Evolutionary conservation across 2,113 vertebrate species (phyloP), one percentile per base, ranked within the genome.

Genomic region (Ochotona princeps): DNA sequence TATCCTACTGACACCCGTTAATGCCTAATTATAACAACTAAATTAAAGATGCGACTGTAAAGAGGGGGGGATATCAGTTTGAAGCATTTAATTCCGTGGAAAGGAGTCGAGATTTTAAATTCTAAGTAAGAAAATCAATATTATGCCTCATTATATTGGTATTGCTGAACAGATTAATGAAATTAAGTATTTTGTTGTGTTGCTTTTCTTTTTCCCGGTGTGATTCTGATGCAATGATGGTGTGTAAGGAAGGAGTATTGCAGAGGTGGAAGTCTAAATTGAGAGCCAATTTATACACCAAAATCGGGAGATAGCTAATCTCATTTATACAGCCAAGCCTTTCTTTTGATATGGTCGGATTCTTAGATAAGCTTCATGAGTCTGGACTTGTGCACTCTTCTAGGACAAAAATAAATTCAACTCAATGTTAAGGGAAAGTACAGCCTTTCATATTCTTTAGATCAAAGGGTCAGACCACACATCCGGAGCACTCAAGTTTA

Each of bases 1-100:
- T 99, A 98, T 98, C 98, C 98, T 99, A 99, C 98, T 99, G 98
- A 99, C 99, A 99, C 99, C 99, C 99, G 99, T 99, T 99, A 99
- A 99, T 99, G 99, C 98, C 99, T 99, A 99, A 99, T 99, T 99
- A 99, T 99, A 99, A 99, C 99, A 99, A 99, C 99, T 99, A 99
- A 99, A 99, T 99, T 99, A 99, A 99, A 99, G 99, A 99, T 98
- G 98, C 97, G 98, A 98, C 98, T 98, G 98, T 95, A 98, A 98
- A 98, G 98, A 98, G 98, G 98, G 97, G 38, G 97, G 98, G 97
- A 98, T 98, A 98, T 99, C 98, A 98, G 98, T 98, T 98, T 98
- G 98, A 98, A 98, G 98, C 98, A 98, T 99, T 99, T 99, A 99
- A 99, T 99, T 99, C 98, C 98, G 98, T 97, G 97, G 98, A 98